Evolutionary conservation across 2,797 vertebrate species (phyloP).

Genomic region (Poeciliopsis gracilis): DNA sequence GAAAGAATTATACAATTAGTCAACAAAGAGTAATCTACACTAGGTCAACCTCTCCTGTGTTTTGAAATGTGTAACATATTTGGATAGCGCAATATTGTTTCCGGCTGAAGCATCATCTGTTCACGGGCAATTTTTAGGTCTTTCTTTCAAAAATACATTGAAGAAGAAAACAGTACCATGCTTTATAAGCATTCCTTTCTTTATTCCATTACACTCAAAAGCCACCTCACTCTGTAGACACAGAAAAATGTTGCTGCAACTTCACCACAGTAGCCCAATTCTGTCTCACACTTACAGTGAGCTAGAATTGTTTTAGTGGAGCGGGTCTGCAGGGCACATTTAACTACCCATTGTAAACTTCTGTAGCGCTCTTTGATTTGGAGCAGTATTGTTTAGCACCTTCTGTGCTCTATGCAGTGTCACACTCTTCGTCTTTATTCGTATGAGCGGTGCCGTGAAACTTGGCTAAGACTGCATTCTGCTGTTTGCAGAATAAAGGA

Average conservation of each 20-base stretch:
- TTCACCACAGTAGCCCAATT: slow-evolving; percentile 34
- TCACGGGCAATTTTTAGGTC: neutral
- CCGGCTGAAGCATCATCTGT: no score
- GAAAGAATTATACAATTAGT: neutral
- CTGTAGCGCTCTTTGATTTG: slow-evolving; percentile 33
- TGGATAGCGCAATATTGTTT: neutral
- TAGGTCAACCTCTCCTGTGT: neutral
- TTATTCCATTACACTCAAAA: slow-evolving; percentile 16
- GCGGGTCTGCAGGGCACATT: slow-evolving; percentile 33
- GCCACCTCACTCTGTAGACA: slow-evolving; percentile 19
- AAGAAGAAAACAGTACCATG: neutral
- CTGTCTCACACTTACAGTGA: slow-evolving; percentile 10
- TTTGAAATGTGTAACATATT: neutral
- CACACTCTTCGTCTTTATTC: slow-evolving; percentile 46
- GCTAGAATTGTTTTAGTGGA: slow-evolving; percentile 19
- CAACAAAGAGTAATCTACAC: neutral
- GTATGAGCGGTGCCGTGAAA: slow-evolving; percentile 27
- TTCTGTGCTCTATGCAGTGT: slow-evolving; percentile 8
- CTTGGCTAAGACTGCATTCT: slow-evolving; percentile 27
- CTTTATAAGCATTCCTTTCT: neutral
- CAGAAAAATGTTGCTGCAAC: slow-evolving; percentile 28
- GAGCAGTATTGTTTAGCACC: slow-evolving; percentile 25
- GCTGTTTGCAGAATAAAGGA: neutral
- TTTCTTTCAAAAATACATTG: slow-evolving; percentile 1
- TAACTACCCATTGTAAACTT: slow-evolving; percentile 43